These are phyloP conservation scores for Pantherophis vulpinus DNA, from an alignment of 2,797 vertebrate species.

Conservation along the genomic window DNA sequence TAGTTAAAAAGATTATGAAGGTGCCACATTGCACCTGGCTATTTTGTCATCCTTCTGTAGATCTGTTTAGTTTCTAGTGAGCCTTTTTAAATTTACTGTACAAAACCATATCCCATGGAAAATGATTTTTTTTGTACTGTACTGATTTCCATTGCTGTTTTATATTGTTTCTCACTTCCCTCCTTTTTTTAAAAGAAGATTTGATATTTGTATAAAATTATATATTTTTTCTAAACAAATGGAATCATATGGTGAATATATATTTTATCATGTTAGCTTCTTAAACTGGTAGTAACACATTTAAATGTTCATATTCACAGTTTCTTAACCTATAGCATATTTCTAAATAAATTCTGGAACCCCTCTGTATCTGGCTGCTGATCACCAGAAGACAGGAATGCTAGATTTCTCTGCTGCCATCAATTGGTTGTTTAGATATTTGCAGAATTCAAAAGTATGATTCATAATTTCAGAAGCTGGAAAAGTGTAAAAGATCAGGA, in stretches of 20 bases:
- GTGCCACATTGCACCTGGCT: neutral
- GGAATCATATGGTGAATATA: neutral
- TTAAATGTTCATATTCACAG: neutral
- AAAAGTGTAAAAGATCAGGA: neutral
- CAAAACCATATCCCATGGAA: neutral
- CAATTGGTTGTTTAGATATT: neutral
- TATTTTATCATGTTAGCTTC: neutral
- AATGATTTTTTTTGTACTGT: neutral
- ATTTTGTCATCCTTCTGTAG: neutral
- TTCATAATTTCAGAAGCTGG: neutral
- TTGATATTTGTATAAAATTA: neutral
- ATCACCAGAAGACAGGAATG: neutral
- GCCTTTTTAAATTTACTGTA: neutral
- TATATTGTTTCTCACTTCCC: neutral
- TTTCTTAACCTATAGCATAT: constrained; percentile 4
- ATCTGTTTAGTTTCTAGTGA: neutral
- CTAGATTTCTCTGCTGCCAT: neutral
- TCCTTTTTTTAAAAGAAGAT: neutral
- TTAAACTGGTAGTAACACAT: neutral
- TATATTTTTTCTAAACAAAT: neutral
- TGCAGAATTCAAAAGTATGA: neutral
- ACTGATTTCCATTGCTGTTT: neutral
- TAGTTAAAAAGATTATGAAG: neutral
- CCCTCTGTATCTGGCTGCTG: neutral
- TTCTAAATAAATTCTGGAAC: neutral